phyloP scores from a whole-genome alignment of 2,113 vertebrate species.

The Nibea albiflora region DNA sequence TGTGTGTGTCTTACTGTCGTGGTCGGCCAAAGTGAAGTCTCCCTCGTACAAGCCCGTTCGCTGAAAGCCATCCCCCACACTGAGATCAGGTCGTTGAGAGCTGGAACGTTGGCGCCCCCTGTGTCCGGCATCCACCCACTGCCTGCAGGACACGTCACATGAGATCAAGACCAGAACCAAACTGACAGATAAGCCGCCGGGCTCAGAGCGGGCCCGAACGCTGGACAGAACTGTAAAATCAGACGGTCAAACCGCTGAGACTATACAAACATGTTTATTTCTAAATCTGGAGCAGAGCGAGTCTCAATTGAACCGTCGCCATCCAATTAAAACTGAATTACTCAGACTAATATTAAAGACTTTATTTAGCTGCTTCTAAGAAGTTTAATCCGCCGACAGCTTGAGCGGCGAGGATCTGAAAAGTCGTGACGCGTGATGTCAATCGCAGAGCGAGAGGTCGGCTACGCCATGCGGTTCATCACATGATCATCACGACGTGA shows the following conservation, averaged over 20 bases:
- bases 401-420: conserved; percentile 9
- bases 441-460: conserved; percentile 7
- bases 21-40: conserved; percentile 94
- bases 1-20: conserved; percentile 91
- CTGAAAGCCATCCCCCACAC: conserved; percentile 99
- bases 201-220: too few species aligned
- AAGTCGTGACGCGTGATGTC: conserved; percentile 20
- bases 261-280: too few species aligned
- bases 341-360: conserved; percentile 21
- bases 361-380: conserved; percentile 44
- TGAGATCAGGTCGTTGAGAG: conserved; percentile 95
- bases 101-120: conserved; percentile 96
- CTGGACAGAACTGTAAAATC: too few species aligned
- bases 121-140: conserved; percentile 99
- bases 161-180: not conserved
- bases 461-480: conserved; percentile 13
- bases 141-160: conserved; percentile 79
- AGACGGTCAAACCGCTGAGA: too few species aligned
- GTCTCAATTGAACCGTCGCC: conserved; percentile 1
- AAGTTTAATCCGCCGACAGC: conserved; percentile 44
- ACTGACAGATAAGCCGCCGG: too few species aligned
- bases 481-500: not conserved
- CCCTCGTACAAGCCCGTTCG: conserved; percentile 97
- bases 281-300: not conserved
- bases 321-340: conserved; percentile 42